phyloP scores from a whole-genome alignment of 2,113 vertebrate species.

The Carollia perspicillata region DNA sequence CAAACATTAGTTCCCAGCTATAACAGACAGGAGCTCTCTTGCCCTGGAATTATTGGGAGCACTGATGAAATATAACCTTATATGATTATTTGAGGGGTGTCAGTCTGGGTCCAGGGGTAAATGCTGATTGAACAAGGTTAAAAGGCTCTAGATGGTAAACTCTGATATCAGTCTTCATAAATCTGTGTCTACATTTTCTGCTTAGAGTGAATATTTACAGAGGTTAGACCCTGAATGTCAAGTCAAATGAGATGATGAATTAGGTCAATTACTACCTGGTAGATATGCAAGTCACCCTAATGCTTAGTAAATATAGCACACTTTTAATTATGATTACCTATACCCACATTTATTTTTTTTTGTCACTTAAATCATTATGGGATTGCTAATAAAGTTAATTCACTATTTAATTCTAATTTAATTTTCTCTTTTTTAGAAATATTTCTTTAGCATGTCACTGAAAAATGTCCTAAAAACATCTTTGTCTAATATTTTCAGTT shows the following conservation, averaged over 20 bases:
- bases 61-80: neutral
- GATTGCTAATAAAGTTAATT: conserved; percentile 71
- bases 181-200: neutral
- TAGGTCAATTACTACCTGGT: conserved; percentile 65
- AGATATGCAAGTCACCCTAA: conserved; percentile 69
- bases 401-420: conserved; percentile 72
- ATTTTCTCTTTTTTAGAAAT: conserved; percentile 70
- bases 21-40: neutral
- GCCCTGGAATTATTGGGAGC: neutral
- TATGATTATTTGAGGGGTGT: neutral
- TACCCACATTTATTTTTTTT: conserved; percentile 68
- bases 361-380: conserved; percentile 75
- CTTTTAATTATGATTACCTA: conserved; percentile 74
- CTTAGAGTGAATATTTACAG: conserved; percentile 39
- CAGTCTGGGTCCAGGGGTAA: neutral
- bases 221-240: conserved; percentile 18
- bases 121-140: conserved; percentile 20
- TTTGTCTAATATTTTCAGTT: neutral
- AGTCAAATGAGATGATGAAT: conserved; percentile 66
- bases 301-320: conserved; percentile 54
- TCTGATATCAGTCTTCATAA: conserved; percentile 25
- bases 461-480: conserved; percentile 45
- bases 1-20: neutral
- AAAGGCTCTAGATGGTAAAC: neutral
- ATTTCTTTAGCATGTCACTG: conserved; percentile 43